Conservation (phyloP, 37 sponge, comb jelly and placozoan genomes). For the Aphrocallistes beatrix region DNA sequence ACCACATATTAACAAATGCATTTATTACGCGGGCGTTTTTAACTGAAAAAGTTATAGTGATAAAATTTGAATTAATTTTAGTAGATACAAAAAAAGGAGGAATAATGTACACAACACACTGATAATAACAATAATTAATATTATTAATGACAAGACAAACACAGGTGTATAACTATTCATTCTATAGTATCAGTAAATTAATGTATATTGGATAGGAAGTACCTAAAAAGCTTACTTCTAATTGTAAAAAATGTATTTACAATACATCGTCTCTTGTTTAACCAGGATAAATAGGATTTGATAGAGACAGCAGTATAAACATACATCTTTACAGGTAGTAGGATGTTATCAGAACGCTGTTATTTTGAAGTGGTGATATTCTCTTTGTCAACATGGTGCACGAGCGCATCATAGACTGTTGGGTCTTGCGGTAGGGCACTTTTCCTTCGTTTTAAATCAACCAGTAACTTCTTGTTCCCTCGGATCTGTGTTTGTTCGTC, state of each 20-base stretch:
- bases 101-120: conserved; percentile 1
- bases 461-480: not conserved
- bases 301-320: conserved; percentile 8
- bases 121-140: conserved; percentile 12
- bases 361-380: not conserved
- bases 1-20: too few relatives aligned
- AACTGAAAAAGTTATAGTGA: too few relatives aligned
- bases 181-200: not conserved
- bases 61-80: too few relatives aligned
- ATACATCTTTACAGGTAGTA: not conserved
- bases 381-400: not conserved
- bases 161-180: not conserved
- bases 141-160: not conserved
- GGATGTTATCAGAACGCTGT: not conserved
- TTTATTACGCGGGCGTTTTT: too few relatives aligned
- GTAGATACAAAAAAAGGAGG: not conserved
- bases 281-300: conserved; percentile 7
- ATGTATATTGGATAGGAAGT: not conserved
- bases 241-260: conserved; percentile 14
- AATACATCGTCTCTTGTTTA: conserved; percentile 5
- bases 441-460: not conserved
- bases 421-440: not conserved
- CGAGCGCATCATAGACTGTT: not conserved
- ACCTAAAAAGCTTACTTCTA: conserved; percentile 20
- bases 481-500: not conserved